Conservation (phyloP, 2,113 vertebrate genomes). For the Pardalotus punctatus region DNA sequence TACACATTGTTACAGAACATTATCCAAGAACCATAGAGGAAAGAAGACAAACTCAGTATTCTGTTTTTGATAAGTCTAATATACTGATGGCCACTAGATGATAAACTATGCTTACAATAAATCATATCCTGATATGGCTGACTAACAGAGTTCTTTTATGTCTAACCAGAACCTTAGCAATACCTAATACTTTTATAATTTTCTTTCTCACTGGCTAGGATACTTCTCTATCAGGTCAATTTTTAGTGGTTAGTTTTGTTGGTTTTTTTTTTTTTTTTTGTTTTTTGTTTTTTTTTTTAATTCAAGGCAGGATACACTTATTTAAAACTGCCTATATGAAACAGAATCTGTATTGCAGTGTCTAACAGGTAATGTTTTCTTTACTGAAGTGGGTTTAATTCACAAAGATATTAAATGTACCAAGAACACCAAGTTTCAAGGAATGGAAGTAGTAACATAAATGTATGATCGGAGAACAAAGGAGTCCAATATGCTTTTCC, state of each 20-base stretch:
- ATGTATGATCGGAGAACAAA: background rate
- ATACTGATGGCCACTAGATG: background rate
- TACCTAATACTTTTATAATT: background rate
- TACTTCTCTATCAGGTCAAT: background rate
- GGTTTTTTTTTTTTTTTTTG: background rate
- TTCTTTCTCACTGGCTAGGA: background rate
- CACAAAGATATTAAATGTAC: background rate
- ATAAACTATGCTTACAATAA: background rate
- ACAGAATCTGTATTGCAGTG: background rate
- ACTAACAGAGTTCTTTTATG: background rate
- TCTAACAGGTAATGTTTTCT: background rate
- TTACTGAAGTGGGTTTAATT: background rate
- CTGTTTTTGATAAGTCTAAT: background rate
- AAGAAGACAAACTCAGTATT: background rate
- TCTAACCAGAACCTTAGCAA: background rate
- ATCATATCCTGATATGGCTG: background rate
- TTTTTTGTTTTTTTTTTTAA: background rate
- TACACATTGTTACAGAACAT: background rate
- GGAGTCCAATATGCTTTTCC: background rate
- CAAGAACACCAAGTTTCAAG: background rate
- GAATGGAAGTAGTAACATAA: background rate
- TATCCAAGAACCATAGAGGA: background rate
- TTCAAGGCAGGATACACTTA: background rate
- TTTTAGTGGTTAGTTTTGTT: background rate
- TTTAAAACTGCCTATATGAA: background rate